phyloP scores from a whole-genome alignment of 2,113 vertebrate genomes.

The Tylochromis polylepis region DNA sequence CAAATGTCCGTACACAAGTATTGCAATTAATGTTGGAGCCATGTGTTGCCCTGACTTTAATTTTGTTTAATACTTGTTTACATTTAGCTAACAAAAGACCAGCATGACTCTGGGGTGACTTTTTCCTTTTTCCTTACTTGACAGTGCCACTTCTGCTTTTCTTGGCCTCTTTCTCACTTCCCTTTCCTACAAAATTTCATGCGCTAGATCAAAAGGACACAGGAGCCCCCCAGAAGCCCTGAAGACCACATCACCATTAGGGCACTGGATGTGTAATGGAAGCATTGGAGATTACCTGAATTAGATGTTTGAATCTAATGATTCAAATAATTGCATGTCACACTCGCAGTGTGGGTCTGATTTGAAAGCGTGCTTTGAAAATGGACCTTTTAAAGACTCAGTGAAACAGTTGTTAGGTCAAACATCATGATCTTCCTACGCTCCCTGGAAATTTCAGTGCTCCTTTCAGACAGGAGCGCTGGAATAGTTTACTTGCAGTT shows the following conservation, averaged over 20 bases:
- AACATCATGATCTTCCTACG: not conserved
- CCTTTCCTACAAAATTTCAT: slow-evolving; percentile 18
- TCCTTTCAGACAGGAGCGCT: not conserved
- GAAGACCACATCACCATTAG: not conserved
- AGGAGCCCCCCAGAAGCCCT: not conserved
- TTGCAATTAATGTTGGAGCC: not conserved
- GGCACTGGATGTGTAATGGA: not conserved
- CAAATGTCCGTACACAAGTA: not conserved
- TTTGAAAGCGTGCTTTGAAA: not conserved
- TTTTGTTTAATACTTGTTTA: not conserved
- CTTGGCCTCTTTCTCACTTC: slow-evolving; percentile 29
- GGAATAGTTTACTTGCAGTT: not conserved
- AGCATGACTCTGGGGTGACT: not conserved
- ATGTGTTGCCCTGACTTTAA: not conserved
- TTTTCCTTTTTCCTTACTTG: slow-evolving; percentile 12
- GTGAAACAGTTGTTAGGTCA: not conserved
- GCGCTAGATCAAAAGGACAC: not conserved
- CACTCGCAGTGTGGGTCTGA: not conserved
- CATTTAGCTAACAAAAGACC: not conserved
- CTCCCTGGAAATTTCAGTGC: not conserved
- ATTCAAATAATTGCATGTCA: not conserved
- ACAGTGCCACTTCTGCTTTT: slow-evolving; percentile 38
- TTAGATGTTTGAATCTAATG: not conserved
- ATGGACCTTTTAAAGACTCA: not conserved
- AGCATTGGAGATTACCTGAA: not conserved